phyloP scores from a whole-genome alignment of 2,888 invertebrate genomes.

The Corbicula japonica region DNA sequence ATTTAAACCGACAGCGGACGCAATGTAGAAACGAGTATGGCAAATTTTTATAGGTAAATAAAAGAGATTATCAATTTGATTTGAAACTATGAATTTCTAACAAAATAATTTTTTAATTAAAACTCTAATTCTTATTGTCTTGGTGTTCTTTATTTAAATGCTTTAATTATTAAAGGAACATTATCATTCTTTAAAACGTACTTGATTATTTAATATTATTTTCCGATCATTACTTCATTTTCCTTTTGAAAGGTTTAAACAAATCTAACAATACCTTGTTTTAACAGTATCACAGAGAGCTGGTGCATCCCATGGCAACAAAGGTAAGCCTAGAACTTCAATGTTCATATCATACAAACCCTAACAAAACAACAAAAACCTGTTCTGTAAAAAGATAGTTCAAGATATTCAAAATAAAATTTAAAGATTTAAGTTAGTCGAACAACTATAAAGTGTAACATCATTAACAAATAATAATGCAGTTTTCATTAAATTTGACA shows the following conservation, averaged over 20 bases:
- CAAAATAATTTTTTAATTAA: background rate
- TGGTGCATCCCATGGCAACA: constrained; percentile 94
- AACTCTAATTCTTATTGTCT: background rate
- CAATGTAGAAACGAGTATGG: too few species aligned
- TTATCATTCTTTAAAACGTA: background rate
- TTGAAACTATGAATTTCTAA: background rate
- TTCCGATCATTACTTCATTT: background rate
- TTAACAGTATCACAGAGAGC: constrained; percentile 87
- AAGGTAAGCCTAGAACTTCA: constrained; percentile 90
- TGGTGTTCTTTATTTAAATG: background rate
- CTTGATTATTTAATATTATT: background rate
- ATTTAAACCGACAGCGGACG: too few species aligned
- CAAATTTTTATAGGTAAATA: too few species aligned
- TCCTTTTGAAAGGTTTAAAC: background rate
- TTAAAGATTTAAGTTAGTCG: background rate
- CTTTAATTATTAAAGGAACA: background rate
- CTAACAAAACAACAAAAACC: constrained; percentile 88
- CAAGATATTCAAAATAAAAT: background rate
- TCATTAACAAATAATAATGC: background rate
- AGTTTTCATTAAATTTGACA: background rate
- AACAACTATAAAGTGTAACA: background rate
- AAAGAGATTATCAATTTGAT: too few species aligned
- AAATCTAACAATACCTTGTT: constrained; percentile 76
- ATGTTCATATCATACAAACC: constrained; percentile 99
- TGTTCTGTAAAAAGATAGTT: background rate